Evolutionary conservation across 2,113 vertebrate genomes (phyloP), one percentile per base, ranked within the genome.

Genomic region (Kryptolebias marmoratus): DNA sequence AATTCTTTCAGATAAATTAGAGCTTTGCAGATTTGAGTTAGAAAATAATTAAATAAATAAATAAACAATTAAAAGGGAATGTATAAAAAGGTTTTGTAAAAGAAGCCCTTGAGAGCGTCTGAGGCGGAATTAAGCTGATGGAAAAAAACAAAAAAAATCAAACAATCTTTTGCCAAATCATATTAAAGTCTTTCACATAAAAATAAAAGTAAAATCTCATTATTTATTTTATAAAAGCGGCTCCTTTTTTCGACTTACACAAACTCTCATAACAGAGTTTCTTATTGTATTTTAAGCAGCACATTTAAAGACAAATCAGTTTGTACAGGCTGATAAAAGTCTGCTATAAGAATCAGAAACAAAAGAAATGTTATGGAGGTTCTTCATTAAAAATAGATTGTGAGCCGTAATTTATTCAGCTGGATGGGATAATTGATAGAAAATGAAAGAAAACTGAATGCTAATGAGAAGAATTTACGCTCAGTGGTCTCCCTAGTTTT

Each of bases 321-420:
- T 67, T 55, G 61, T 22, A n/a, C 1, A 11, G 56, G 57, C 32
- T 50, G 56, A 63, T 77, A n/a, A 13, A 39, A 52, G 16, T 10
- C 49, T 55, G 0, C 0, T 9, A 28, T 9, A 44, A 54, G 68
- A 64, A 39, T 44, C 2, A 5, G 12, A 68, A 63, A 78, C 59
- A 68, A 71, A 72, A 77, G n/a, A 45, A 2, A 64, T 57, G 27
- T 61, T 10, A 56, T 63, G 36, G 47, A 6, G 42, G 63, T 28
- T 50, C 30, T 32, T 59, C 45, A 81, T 80, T 67, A 69, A 86
- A 72, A 68, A 75, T 61, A 6, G 1, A 65, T 67, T 72, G 66
- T 27, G 28, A 48, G 30, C 16, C 27, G 11, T 44, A 71, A 73
- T 67, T 63, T 14, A 58, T 77, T 47, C 45, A 63, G 31, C 42